Conservation (phyloP, 1,140 invertebrate species). For the Nasonia giraulti region DNA sequence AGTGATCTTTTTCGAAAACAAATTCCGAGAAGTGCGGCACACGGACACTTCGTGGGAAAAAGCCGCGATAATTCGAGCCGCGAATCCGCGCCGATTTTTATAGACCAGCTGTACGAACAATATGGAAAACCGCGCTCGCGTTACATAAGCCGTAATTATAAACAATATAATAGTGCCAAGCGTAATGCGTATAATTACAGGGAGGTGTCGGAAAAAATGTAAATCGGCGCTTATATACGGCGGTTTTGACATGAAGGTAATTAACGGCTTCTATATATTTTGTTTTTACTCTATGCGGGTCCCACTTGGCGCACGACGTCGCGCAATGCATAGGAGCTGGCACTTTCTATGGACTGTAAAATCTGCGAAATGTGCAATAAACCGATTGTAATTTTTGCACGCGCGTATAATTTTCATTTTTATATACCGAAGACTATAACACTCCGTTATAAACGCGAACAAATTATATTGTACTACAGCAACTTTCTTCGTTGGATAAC, state of each 20-base stretch:
- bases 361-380: not conserved
- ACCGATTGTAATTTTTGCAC: too few relatives aligned
- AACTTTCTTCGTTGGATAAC: not conserved
- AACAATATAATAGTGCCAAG: not conserved
- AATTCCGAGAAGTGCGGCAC: not conserved
- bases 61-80: not conserved
- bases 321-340: too few relatives aligned
- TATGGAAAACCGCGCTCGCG: not conserved
- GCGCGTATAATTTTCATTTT: too few relatives aligned
- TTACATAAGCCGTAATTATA: not conserved
- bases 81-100: too few relatives aligned
- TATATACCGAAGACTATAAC: too few relatives aligned
- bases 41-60: not conserved
- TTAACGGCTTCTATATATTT: not conserved
- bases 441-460: too few relatives aligned
- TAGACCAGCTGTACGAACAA: not conserved
- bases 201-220: not conserved
- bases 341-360: not conserved
- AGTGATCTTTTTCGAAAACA: not conserved
- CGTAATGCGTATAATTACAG: not conserved
- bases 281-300: too few relatives aligned
- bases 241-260: not conserved
- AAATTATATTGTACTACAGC: too few relatives aligned
- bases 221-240: not conserved
- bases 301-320: too few relatives aligned